Percentiles rank a stretch among this genome's conserved stretches.
Conservation (phyloP, 2,888 invertebrate species). For the Troglohyphantes excavatus region DNA sequence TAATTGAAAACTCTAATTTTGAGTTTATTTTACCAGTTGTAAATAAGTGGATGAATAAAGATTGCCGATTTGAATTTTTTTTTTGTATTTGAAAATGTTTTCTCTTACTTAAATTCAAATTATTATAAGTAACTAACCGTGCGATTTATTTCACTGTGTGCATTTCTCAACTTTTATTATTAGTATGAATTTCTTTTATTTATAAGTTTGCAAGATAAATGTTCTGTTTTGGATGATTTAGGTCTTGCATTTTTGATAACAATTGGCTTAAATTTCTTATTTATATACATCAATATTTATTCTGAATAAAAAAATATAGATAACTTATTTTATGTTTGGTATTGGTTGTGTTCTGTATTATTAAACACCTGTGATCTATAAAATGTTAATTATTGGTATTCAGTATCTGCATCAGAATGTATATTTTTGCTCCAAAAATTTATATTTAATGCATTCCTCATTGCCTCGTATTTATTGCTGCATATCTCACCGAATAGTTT, state of each 20-base stretch:
- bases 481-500: conserved; percentile 31
- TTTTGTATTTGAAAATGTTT: too few relatives aligned
- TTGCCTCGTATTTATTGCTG: conserved; percentile 50
- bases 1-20: neutral
- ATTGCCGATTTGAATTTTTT: too few relatives aligned
- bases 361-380: conserved; percentile 43
- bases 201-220: too few relatives aligned
- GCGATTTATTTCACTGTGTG: too few relatives aligned
- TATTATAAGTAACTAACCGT: too few relatives aligned
- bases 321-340: conserved; percentile 16
- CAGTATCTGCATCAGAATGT: conserved; percentile 43
- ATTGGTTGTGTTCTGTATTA: conserved; percentile 70
- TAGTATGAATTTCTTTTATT: too few relatives aligned
- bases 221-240: too few relatives aligned
- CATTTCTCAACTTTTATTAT: too few relatives aligned
- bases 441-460: conserved; percentile 68
- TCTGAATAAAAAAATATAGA: neutral
- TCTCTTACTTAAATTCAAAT: too few relatives aligned
- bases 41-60: neutral
- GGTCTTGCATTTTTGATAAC: too few relatives aligned
- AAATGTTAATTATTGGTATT: conserved; percentile 9
- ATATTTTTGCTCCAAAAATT: conserved; percentile 67
- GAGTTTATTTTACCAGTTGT: neutral
- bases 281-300: too few relatives aligned
- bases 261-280: neutral